Percentiles rank a stretch among this genome's conserved stretches.
These are phyloP conservation scores for Tetranychus urticae DNA, from an alignment of 1,140 invertebrate genomes.

Conservation along the genomic window DNA sequence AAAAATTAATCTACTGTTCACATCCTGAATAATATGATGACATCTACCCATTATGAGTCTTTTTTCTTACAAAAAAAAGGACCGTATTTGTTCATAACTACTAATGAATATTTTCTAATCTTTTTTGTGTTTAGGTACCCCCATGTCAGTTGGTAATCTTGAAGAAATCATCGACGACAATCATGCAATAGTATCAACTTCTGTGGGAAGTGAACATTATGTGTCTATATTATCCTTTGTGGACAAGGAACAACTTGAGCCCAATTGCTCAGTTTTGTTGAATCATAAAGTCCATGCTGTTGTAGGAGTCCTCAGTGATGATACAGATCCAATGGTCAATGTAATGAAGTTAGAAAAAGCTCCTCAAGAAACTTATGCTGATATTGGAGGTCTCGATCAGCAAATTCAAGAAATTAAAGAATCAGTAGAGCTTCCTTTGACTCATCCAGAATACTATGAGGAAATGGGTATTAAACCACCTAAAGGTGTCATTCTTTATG, in stretches of 20 bases:
- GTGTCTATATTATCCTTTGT: slow-evolving; percentile 98
- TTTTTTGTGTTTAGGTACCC: slow-evolving; percentile 30
- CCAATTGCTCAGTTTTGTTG: slow-evolving; percentile 89
- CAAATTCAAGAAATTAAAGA: slow-evolving; percentile 99
- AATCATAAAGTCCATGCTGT: slow-evolving; percentile 99
- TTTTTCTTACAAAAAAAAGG: not conserved
- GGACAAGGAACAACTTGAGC: slow-evolving; percentile 96
- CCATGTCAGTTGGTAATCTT: slow-evolving; percentile 97
- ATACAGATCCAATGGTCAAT: slow-evolving; percentile 99
- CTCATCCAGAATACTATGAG: slow-evolving; percentile 99
- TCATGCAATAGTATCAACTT: slow-evolving; percentile 98
- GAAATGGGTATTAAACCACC: slow-evolving; percentile 99
- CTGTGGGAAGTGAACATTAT: slow-evolving; percentile 97
- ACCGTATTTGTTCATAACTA: not conserved
- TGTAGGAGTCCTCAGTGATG: slow-evolving; percentile 90
- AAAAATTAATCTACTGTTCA: not conserved
- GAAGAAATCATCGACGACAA: slow-evolving; percentile 99
- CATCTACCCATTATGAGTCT: not conserved
- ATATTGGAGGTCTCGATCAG: slow-evolving; percentile 96
- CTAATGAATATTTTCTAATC: not conserved
- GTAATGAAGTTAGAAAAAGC: slow-evolving; percentile 99
- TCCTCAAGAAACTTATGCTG: slow-evolving; percentile 97
- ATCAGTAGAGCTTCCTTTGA: slow-evolving; percentile 91
- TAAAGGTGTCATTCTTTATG: slow-evolving; percentile 97
- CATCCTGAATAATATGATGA: not conserved